Conservation (phyloP, 2,888 invertebrate genomes). For the Lasioglossum marginatum region DNA sequence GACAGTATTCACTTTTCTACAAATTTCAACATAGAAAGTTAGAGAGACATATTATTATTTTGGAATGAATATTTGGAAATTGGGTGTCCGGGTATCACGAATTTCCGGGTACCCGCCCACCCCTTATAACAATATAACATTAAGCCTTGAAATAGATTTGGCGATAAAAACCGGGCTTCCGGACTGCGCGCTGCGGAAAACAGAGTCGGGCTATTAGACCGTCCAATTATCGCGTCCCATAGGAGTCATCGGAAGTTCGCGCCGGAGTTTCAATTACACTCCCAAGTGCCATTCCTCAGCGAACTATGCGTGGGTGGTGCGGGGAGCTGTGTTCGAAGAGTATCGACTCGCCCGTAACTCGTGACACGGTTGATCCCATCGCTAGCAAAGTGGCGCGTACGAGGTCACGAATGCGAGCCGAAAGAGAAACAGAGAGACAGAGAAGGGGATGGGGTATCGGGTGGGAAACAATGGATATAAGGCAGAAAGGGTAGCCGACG, state of each 20-base stretch:
- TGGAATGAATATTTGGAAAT: no score
- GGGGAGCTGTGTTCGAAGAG: background rate
- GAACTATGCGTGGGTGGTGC: background rate
- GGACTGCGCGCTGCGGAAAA: background rate
- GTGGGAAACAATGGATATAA: conserved; percentile 74
- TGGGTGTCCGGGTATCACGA: no score
- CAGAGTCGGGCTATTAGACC: background rate
- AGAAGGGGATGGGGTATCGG: conserved; percentile 56
- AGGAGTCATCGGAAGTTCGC: conserved; percentile 6
- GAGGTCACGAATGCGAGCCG: conserved; percentile 73
- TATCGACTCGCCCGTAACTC: background rate
- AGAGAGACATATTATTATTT: no score
- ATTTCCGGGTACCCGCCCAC: no score
- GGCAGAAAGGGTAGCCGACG: conserved; percentile 69
- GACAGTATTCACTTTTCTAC: no score
- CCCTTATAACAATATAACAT: no score
- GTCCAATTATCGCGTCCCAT: conserved; percentile 5
- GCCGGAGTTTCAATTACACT: conserved; percentile 17
- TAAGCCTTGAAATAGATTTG: no score
- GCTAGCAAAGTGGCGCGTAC: conserved; percentile 34
- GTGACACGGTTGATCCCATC: conserved; percentile 34
- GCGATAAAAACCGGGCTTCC: no score
- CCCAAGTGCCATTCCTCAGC: conserved; percentile 5
- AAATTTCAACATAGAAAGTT: no score
- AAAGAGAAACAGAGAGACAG: conserved; percentile 22